A percentile compares a stretch with the other conserved stretches of the same genome.
phyloP scores from a whole-genome alignment of 2,113 vertebrate genomes.

The Nannobrachium achirus region DNA sequence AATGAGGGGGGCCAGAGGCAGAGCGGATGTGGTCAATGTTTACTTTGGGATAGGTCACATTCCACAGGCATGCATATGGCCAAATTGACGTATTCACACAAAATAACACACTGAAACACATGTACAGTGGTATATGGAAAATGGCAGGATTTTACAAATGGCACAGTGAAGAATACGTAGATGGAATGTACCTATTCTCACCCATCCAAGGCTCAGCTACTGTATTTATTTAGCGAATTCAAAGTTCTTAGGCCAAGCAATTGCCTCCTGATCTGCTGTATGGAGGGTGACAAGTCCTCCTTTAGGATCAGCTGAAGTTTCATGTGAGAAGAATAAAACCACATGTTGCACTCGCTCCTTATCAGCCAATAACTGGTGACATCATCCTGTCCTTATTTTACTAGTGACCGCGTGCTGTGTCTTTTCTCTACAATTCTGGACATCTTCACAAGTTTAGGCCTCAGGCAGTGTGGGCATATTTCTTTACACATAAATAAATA shows the following conservation, averaged over 20 bases:
- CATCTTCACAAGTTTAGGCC: background rate
- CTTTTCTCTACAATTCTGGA: background rate
- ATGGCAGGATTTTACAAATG: slow-evolving; percentile 13
- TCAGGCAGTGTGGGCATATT: background rate
- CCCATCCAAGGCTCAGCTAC: slow-evolving; percentile 20
- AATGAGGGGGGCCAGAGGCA: slow-evolving; percentile 51
- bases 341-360: slow-evolving; percentile 61
- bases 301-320: slow-evolving; percentile 2
- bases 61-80: slow-evolving; percentile 15
- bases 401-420: slow-evolving; percentile 66
- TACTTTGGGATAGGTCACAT: slow-evolving; percentile 52
- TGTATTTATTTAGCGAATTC: no score
- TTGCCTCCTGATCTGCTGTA: no score
- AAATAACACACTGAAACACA: background rate
- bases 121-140: slow-evolving; percentile 12
- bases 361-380: slow-evolving; percentile 74
- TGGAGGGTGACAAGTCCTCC: no score
- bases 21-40: slow-evolving; percentile 56
- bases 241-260: no score
- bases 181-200: slow-evolving; percentile 7
- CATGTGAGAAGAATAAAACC: slow-evolving; percentile 43
- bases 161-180: slow-evolving; percentile 7
- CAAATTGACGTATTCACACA: slow-evolving; percentile 11
- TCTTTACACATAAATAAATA: background rate
- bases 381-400: slow-evolving; percentile 41